phyloP scores from a whole-genome alignment of 2,888 invertebrate species.

The Callyntrura guangdongensis region DNA sequence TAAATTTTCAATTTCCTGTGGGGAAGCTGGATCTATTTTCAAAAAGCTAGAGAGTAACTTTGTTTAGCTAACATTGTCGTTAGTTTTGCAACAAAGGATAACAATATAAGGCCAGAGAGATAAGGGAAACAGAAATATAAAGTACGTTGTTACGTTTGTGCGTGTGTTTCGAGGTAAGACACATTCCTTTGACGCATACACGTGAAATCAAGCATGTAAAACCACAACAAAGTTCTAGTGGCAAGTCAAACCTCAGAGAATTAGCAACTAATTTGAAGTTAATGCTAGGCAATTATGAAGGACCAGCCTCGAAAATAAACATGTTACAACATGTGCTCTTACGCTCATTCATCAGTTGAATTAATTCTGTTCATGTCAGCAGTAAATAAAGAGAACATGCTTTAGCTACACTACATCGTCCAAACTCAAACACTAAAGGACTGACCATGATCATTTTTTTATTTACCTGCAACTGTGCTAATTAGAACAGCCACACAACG shows the following conservation, averaged over 20 bases:
- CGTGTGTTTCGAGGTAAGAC: background rate
- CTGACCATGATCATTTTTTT: slow-evolving; percentile 62
- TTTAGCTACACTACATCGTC: background rate
- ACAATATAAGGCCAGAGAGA: too few species aligned
- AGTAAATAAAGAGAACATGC: background rate
- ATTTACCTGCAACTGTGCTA: slow-evolving; percentile 50
- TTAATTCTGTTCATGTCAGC: background rate
- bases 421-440: background rate
- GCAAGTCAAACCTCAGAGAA: background rate
- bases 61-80: background rate
- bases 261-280: background rate
- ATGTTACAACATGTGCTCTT: background rate
- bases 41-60: background rate
- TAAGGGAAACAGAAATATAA: too few species aligned
- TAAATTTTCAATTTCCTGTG: too few species aligned
- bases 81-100: background rate
- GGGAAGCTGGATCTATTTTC: background rate
- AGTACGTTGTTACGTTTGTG: too few species aligned
- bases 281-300: slow-evolving; percentile 9
- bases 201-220: slow-evolving; percentile 49
- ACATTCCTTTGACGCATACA: background rate
- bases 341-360: slow-evolving; percentile 45
- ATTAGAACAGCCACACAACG: slow-evolving; percentile 56
- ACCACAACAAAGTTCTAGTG: slow-evolving; percentile 43
- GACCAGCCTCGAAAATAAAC: slow-evolving; percentile 60